These are phyloP conservation scores for Dichetophora obliterata DNA, from an alignment of 2,888 invertebrate species.

Conservation along the genomic window DNA sequence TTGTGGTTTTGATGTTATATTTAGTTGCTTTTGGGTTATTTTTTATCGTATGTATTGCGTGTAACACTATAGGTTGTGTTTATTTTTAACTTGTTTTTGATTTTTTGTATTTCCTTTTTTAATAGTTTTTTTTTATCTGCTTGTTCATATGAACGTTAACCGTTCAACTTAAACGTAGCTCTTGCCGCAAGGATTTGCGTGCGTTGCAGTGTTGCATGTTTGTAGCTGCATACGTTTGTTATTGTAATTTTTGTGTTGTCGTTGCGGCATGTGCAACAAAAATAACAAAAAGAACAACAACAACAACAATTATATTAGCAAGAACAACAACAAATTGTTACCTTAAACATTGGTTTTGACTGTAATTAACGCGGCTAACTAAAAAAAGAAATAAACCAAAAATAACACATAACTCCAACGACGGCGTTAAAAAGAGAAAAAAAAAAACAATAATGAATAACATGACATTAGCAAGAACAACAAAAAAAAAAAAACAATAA, in stretches of 20 bases:
- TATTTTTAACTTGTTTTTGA: too few relatives aligned
- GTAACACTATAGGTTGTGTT: neutral
- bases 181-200: neutral
- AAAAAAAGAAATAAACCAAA: too few relatives aligned
- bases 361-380: neutral
- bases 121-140: too few relatives aligned
- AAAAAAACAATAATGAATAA: neutral
- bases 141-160: too few relatives aligned
- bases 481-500: neutral
- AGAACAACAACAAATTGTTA: neutral
- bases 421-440: neutral
- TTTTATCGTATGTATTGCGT: neutral
- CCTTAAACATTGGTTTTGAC: neutral
- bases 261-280: neutral
- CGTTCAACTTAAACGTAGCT: neutral
- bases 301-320: neutral
- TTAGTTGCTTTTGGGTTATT: neutral
- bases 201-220: constrained; percentile 3
- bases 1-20: neutral
- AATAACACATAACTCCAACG: neutral
- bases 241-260: neutral
- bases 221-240: neutral
- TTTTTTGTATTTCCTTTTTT: too few relatives aligned
- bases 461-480: neutral
- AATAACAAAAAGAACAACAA: too few relatives aligned